Percentiles rank a stretch among this genome's conserved stretches.
Evolutionary conservation across 2,888 invertebrate genomes (phyloP).

Genomic region (Nomada fabriciana): DNA sequence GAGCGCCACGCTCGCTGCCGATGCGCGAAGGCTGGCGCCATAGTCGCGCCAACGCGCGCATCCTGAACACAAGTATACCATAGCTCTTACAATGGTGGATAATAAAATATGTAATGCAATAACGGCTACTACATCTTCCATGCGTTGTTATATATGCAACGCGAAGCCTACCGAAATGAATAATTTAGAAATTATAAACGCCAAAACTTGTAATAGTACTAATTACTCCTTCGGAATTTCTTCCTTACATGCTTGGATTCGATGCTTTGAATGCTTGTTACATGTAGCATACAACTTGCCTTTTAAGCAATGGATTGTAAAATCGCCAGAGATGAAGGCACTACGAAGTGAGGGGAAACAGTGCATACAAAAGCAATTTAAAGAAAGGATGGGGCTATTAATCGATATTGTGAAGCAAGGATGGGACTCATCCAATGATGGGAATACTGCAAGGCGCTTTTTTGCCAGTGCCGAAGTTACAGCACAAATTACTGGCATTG

Average conservation of each 20-base stretch:
- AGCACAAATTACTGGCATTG: background rate
- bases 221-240: slow-evolving; percentile 16
- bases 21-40: too few species aligned
- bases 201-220: background rate
- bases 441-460: background rate
- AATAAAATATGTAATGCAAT: too few species aligned
- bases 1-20: too few species aligned
- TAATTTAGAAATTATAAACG: background rate
- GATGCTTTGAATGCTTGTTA: background rate
- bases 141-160: too few species aligned
- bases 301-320: slow-evolving; percentile 2
- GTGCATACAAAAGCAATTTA: background rate
- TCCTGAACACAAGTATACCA: too few species aligned
- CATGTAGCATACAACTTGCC: slow-evolving; percentile 9
- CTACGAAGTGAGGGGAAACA: background rate
- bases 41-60: too few species aligned
- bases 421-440: slow-evolving; percentile 9
- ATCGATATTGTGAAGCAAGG: background rate
- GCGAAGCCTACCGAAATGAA: background rate
- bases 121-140: too few species aligned
- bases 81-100: too few species aligned
- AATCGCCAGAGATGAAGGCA: background rate
- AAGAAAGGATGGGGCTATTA: slow-evolving; percentile 1
- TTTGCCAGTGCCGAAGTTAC: slow-evolving; percentile 1
- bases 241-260: background rate